phyloP scores from a whole-genome alignment of 2,888 invertebrate species.

The Nephrocerus scutellatus region DNA sequence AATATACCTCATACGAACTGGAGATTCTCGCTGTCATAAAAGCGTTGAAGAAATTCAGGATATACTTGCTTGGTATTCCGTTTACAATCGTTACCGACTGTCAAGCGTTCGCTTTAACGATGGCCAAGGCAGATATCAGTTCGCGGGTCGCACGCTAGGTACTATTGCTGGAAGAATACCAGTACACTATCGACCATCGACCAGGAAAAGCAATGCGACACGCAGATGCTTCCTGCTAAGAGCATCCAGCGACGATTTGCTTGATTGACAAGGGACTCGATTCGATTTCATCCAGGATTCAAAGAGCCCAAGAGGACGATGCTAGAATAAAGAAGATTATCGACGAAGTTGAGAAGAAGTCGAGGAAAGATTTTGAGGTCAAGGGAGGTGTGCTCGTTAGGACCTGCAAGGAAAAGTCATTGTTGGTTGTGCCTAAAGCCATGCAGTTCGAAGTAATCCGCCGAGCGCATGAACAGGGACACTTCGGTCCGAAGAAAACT shows the following conservation, averaged over 20 bases:
- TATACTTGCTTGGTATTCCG: conserved; percentile 29
- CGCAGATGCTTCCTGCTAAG: conserved; percentile 4
- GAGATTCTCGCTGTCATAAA: conserved; percentile 34
- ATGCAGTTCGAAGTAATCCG: conserved; percentile 35
- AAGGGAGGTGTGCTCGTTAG: conserved; percentile 8
- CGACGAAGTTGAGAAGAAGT: background rate
- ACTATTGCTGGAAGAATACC: conserved; percentile 21
- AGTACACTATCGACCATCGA: conserved; percentile 23
- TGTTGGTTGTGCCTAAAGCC: conserved; percentile 31
- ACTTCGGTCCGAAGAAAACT: conserved; percentile 31
- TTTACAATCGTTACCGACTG: conserved; percentile 35
- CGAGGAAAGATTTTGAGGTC: background rate
- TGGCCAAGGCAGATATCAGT: conserved; percentile 28
- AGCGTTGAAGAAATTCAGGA: conserved; percentile 32
- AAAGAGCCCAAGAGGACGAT: conserved; percentile 5
- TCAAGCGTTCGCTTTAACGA: conserved; percentile 28
- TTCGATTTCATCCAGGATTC: background rate
- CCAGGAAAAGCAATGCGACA: background rate
- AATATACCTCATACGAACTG: conserved; percentile 33
- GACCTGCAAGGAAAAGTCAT: background rate
- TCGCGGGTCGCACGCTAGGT: conserved; percentile 23
- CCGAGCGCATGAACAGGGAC: conserved; percentile 33
- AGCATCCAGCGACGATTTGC: background rate
- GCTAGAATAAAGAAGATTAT: background rate
- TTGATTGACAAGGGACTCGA: background rate